Conservation (phyloP, 2,113 vertebrate species). For the Psilopsiagon aurifrons region DNA sequence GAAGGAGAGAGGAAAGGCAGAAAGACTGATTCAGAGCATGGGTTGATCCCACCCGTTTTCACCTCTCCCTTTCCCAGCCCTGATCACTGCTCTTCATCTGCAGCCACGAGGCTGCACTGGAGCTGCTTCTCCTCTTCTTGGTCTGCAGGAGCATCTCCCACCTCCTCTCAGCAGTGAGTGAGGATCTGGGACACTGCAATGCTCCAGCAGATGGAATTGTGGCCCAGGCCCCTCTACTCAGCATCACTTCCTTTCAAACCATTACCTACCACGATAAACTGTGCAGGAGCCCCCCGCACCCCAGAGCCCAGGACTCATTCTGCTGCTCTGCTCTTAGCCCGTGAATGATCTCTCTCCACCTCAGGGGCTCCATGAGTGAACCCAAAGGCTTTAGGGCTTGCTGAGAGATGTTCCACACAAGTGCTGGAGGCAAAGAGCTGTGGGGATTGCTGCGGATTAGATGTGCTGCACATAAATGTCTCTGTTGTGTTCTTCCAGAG, state of each 20-base stretch:
- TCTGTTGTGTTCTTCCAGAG: background rate
- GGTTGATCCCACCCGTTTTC: background rate
- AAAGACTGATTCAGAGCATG: background rate
- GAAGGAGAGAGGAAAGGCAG: background rate
- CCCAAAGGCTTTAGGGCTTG: background rate
- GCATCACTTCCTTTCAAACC: background rate
- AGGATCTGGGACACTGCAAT: background rate
- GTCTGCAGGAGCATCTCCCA: background rate
- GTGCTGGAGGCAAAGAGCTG: background rate
- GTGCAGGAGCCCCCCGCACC: background rate
- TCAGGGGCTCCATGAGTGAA: background rate
- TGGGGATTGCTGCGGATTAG: background rate
- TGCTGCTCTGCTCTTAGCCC: background rate
- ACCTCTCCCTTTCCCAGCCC: background rate
- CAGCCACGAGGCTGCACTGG: too few relatives aligned
- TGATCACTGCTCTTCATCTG: background rate
- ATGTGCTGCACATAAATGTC: rapidly evolving
- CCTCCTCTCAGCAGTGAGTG: background rate
- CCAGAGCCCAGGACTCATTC: background rate
- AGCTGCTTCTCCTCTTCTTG: background rate
- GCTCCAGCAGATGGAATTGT: background rate
- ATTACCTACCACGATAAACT: background rate
- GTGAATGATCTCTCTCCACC: background rate
- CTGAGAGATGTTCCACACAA: background rate
- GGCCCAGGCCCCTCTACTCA: background rate